phyloP scores from a whole-genome alignment of 2,797 vertebrate species.

The Rhincodon typus region DNA sequence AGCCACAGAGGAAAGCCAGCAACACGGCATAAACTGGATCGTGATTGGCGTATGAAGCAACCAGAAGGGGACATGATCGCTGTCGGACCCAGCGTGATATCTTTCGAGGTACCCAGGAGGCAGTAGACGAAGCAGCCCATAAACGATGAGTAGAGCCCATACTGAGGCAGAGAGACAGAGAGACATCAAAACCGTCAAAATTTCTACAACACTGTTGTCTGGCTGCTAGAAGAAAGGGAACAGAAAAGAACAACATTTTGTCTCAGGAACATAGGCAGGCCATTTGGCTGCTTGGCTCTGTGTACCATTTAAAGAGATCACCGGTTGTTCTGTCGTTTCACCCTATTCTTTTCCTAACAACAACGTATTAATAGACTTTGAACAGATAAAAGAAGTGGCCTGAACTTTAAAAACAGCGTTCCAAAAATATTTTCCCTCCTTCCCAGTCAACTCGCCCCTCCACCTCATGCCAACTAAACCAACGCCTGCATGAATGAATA shows the following conservation, averaged over 20 bases:
- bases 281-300: background rate
- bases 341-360: background rate
- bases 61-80: constrained; percentile 94
- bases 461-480: no score
- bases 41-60: constrained; percentile 67
- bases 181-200: no score
- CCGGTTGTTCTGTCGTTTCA: background rate
- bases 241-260: background rate
- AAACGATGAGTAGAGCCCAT: constrained; percentile 87
- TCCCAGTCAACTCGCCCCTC: no score
- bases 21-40: constrained; percentile 70
- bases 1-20: constrained; percentile 78
- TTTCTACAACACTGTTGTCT: background rate
- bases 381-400: background rate
- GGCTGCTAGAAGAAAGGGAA: background rate
- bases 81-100: constrained; percentile 86
- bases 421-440: background rate
- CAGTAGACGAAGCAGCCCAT: constrained; percentile 87
- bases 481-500: background rate
- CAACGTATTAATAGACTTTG: no score
- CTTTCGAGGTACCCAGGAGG: constrained; percentile 87
- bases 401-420: background rate
- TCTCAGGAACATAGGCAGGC: background rate
- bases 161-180: constrained; percentile 56
- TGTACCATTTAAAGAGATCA: background rate